Conservation (phyloP, 2,113 vertebrate species). For the Oenanthe melanoleuca region DNA sequence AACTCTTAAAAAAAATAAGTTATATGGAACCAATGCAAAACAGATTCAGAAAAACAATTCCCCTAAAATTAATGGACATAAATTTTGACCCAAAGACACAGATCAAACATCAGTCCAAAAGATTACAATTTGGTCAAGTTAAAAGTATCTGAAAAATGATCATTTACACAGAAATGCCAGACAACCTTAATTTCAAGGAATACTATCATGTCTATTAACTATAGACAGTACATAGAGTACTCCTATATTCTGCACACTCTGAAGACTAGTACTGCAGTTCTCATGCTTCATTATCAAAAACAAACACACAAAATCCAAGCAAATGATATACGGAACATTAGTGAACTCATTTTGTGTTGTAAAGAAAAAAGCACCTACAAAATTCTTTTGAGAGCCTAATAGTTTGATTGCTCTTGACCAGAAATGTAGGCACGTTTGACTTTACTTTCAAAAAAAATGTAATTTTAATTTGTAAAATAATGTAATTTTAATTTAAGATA, state of each 20-base stretch:
- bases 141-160: background rate
- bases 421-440: background rate
- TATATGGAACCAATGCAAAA: background rate
- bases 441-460: background rate
- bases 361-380: background rate
- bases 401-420: background rate
- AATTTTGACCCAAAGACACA: background rate
- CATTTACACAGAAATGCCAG: background rate
- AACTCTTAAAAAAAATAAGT: background rate
- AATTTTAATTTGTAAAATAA: background rate
- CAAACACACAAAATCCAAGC: background rate
- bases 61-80: background rate
- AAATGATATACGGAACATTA: background rate
- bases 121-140: background rate
- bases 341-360: background rate
- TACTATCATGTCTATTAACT: background rate
- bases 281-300: background rate
- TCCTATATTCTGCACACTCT: background rate
- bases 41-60: background rate
- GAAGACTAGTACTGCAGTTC: background rate
- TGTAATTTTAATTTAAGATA: background rate
- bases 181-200: background rate
- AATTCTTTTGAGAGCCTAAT: background rate
- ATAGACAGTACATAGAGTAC: background rate
- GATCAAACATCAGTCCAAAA: background rate